Evolutionary conservation across 2,113 vertebrate species (phyloP).

Genomic region (Ophthalmolycus amberensis): DNA sequence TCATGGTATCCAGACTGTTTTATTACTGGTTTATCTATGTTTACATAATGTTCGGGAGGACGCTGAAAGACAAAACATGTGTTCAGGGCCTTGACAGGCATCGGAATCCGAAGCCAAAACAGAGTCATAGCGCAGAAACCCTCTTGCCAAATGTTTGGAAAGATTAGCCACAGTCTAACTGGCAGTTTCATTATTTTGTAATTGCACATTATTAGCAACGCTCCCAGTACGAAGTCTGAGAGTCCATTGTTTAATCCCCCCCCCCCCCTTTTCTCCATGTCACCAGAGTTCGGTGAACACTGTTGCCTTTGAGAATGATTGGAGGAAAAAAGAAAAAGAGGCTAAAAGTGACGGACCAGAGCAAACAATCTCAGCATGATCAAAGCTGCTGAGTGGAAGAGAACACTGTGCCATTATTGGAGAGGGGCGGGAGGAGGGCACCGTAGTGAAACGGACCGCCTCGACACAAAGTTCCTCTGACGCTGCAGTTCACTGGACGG

Average conservation of each 20-base stretch:
- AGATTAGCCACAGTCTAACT: conserved; percentile 58
- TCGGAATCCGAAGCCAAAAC: conserved; percentile 39
- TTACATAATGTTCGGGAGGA: conserved; percentile 25
- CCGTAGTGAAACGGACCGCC: conserved; percentile 59
- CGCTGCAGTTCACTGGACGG: conserved; percentile 53
- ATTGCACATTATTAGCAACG: conserved; percentile 62
- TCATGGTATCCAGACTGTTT: conserved; percentile 11
- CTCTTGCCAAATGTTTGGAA: conserved; percentile 64
- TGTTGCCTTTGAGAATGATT: conserved; percentile 60
- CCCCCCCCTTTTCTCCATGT: conserved; percentile 34
- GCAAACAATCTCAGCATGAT: conserved; percentile 76
- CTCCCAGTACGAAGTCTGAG: conserved; percentile 34
- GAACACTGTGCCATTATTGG: conserved; percentile 64
- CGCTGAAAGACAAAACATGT: conserved; percentile 34
- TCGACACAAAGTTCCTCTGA: conserved; percentile 65
- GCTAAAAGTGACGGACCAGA: conserved; percentile 59
- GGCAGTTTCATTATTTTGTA: conserved; percentile 63
- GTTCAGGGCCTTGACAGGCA: conserved; percentile 28
- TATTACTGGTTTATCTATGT: conserved; percentile 26
- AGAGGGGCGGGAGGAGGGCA: conserved; percentile 31
- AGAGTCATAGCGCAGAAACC: conserved; percentile 47
- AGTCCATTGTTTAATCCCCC: conserved; percentile 54
- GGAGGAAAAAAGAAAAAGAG: conserved; percentile 20
- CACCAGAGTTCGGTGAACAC: conserved; percentile 60
- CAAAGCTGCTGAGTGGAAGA: conserved; percentile 74